Evolutionary conservation across 2,113 vertebrate species (phyloP), one percentile per base, ranked within the genome.

Genomic region (Apeltes quadracus): DNA sequence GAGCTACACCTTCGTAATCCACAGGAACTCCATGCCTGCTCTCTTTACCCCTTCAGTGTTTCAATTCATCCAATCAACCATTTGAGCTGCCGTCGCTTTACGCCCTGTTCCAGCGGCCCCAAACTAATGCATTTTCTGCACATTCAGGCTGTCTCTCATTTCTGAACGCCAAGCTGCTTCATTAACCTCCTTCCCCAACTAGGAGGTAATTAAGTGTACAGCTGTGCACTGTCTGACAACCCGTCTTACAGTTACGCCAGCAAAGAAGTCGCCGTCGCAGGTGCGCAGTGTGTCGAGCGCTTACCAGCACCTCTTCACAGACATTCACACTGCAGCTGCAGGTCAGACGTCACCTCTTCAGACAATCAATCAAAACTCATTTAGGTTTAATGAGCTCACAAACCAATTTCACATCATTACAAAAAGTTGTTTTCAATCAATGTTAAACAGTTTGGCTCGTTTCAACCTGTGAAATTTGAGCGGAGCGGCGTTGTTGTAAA

Each of bases 171-270:
- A 88, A 90, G 89, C 84, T 70, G 88, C 90, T 92, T 91, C 91
- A 94, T 92, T 91, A 93, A 92, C 88, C 89, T 85, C 84, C 83
- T 85, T 88, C 78, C 74, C 75, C 75, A 89, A 83, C 86, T 83
- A 83, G 81, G 75, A 87, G 84, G 88, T 83, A 92, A 93, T 93
- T 91, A 91, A 89, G 88, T 79, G 82, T 92, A 88, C 92, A 93
- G 92, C 90, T 94, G 93, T 89, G 87, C 64, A 64, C 77, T 82
- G 90, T 90, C 91, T 92, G 86, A 87, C 75, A 82, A 84, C 69
- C 79, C 83, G 2, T 90, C 84, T 73, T 73, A 62, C 81, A 27
- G 68, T 64, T 64, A 75, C 18, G 82, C 74, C 75, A n/a, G 80
- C 38, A 23, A 82, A 81, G 61, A 74, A 61, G 63, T 79, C 78